phyloP scores from a whole-genome alignment of 2,888 invertebrate species.

The Laothoe populi region DNA sequence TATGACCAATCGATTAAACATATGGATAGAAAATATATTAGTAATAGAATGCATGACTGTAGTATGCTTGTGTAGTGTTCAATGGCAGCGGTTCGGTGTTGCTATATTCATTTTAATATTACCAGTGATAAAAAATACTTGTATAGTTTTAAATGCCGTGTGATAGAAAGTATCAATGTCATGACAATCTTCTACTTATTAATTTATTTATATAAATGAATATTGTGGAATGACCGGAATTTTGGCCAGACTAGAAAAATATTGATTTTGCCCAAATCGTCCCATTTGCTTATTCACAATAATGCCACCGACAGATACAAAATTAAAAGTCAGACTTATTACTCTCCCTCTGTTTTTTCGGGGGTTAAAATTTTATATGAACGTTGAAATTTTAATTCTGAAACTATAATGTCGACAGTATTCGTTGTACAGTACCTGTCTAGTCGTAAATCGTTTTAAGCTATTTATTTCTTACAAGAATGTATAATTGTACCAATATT shows the following conservation, averaged over 20 bases:
- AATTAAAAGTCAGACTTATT: too few species aligned
- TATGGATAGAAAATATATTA: background rate
- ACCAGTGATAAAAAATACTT: constrained; percentile 7
- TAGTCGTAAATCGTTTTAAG: constrained; percentile 73
- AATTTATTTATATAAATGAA: constrained; percentile 39
- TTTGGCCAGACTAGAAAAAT: background rate
- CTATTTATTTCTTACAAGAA: constrained; percentile 41
- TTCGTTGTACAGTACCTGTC: constrained; percentile 82
- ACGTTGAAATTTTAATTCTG: constrained; percentile 41
- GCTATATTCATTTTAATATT: background rate
- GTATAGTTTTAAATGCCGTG: background rate
- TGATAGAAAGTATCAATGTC: background rate
- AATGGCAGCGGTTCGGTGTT: background rate
- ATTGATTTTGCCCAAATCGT: too few species aligned
- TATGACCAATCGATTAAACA: background rate
- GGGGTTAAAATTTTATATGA: constrained; percentile 31
- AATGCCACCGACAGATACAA: too few species aligned
- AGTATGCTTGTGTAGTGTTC: background rate
- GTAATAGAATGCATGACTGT: too few species aligned
- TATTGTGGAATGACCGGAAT: constrained; percentile 29
- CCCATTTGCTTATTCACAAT: too few species aligned
- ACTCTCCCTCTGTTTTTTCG: too few species aligned
- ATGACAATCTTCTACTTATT: constrained; percentile 43
- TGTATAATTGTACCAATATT: constrained; percentile 16
- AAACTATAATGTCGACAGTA: constrained; percentile 63